Evolutionary conservation across 2,888 invertebrate species (phyloP), one percentile per base, ranked within the genome.

Genomic region (Drosophila nr. medialis): DNA sequence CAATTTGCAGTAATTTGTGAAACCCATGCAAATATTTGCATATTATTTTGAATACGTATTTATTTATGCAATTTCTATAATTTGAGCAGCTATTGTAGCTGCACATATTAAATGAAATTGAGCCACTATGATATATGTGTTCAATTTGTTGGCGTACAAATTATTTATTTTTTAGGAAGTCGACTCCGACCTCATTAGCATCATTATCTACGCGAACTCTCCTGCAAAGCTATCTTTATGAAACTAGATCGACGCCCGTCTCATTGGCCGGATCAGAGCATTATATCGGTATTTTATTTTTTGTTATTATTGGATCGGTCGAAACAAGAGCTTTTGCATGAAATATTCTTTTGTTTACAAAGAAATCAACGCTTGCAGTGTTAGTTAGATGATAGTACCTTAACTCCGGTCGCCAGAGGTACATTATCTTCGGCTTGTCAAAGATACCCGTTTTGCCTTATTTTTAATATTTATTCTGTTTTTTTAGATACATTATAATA

Each of bases 11-110:
- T 72, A 40, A 54, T 75, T 75, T 66, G 61, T 49, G 49, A 55
- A 54, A n/a, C 54, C 59, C 49, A 58, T 54, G 51, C 64, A 72
- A 89, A 86, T 86, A 81, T 89, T 86, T 76, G 53, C 80, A 53
- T 54, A 64, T 29, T 30, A 56, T n/a, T 29, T 27, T 45, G 24
- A 45, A 40, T 49, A 59, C 56, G 54, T 48, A 21, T 36, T 63
- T 75, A 40, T 32, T 30, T 38, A 29, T 10, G 48, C 65, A 65
- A 71, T 77, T 64, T 61, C n/a, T 27, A 42, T 75, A 77, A 77
- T 79, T 69, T 18, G 38, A 38, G 51, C 11, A 21, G 54, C 58
- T 61, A 67, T 73, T 53, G 60, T 59, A 58, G 62, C 4, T 15
- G 2, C 21, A 30, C 42, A 71, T 67, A 64, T 71, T 27, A 51